These are phyloP conservation scores for Platichthys stellatus DNA, from an alignment of 2,113 vertebrate genomes.

Conservation along the genomic window DNA sequence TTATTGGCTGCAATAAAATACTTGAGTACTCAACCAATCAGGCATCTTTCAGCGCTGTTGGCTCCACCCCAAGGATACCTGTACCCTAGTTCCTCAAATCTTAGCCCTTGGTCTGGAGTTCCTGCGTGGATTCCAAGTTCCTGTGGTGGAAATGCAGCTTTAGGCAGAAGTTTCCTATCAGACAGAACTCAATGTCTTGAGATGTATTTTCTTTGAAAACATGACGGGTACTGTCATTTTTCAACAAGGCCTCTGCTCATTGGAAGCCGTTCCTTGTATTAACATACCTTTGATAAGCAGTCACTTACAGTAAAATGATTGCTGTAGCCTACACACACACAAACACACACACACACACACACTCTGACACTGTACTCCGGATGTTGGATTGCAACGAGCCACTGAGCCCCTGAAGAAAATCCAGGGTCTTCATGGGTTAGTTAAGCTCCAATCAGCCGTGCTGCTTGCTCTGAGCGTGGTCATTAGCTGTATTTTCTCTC, in stretches of 20 bases:
- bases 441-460: constrained; percentile 60
- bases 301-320: background rate
- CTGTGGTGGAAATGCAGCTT: background rate
- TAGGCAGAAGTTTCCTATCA: background rate
- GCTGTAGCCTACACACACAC: background rate
- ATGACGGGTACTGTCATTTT: background rate
- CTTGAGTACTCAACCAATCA: too few species aligned
- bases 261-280: background rate
- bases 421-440: constrained; percentile 46
- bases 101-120: background rate
- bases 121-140: background rate
- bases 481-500: constrained; percentile 71
- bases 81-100: too few species aligned
- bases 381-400: background rate
- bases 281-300: background rate
- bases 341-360: background rate
- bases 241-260: background rate
- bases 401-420: constrained; percentile 2
- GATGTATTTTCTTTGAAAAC: too few species aligned
- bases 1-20: too few species aligned
- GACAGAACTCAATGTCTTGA: background rate
- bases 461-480: constrained; percentile 38
- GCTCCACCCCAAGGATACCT: background rate
- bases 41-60: too few species aligned
- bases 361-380: background rate